phyloP scores from a whole-genome alignment of 2,888 invertebrate species.

The Toxonevra muliebris region DNA sequence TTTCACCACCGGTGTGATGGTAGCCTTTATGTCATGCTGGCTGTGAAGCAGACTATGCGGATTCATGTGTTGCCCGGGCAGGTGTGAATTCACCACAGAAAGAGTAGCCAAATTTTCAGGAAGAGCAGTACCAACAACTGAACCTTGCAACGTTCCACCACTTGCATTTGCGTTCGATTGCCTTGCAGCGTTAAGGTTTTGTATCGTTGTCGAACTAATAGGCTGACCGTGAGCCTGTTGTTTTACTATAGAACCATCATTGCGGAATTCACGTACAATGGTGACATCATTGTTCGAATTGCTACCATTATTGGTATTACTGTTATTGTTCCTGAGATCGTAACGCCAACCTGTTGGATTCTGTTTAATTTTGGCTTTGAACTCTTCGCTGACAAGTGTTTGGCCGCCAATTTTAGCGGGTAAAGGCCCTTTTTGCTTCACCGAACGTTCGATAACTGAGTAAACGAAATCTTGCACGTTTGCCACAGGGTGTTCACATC shows the following conservation, averaged over 20 bases:
- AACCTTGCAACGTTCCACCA: constrained; percentile 16
- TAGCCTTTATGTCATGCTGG: constrained; percentile 69
- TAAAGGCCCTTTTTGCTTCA: constrained; percentile 72
- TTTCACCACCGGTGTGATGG: constrained; percentile 71
- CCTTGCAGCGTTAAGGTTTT: constrained; percentile 39
- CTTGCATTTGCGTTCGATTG: constrained; percentile 28
- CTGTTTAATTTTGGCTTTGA: constrained; percentile 10
- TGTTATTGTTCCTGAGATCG: constrained; percentile 40
- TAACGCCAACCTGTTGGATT: constrained; percentile 26
- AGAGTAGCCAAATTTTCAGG: constrained; percentile 72
- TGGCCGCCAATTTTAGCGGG: constrained; percentile 38
- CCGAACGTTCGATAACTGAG: constrained; percentile 83
- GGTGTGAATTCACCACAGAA: constrained; percentile 72
- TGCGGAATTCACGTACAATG: constrained; percentile 65
- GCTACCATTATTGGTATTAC: constrained; percentile 41
- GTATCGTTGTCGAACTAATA: constrained; percentile 32
- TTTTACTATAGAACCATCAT: constrained; percentile 54
- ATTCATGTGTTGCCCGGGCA: constrained; percentile 48
- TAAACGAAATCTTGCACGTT: constrained; percentile 84
- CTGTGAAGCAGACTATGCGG: constrained; percentile 50
- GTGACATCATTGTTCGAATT: constrained; percentile 58
- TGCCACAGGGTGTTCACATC: constrained; percentile 37
- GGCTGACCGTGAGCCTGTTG: constrained; percentile 52
- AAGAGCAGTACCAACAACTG: constrained; percentile 39
- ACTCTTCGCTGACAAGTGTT: constrained; percentile 31